Percentiles rank a stretch among this genome's conserved stretches.
Evolutionary conservation across 2,113 vertebrate genomes (phyloP).

Genomic region (Callionymus lyra): DNA sequence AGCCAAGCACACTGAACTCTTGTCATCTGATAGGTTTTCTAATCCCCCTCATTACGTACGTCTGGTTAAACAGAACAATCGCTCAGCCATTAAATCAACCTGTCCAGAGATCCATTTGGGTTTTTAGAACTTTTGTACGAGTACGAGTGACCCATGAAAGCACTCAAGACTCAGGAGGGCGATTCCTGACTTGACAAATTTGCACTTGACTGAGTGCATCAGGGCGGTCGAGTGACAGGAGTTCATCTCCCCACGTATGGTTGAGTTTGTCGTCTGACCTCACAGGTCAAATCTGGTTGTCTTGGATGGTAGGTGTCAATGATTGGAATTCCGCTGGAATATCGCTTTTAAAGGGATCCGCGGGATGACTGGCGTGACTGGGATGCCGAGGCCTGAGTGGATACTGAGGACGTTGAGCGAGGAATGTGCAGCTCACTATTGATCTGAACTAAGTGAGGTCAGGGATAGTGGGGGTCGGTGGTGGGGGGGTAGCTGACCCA

Average conservation of each 20-base stretch:
- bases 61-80: constrained; percentile 47
- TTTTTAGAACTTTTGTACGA: constrained; percentile 7
- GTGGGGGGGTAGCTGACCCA: constrained; percentile 36
- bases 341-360: constrained; percentile 38
- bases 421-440: constrained; percentile 56
- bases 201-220: constrained; percentile 22
- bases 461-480: constrained; percentile 42
- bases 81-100: constrained; percentile 51
- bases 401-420: constrained; percentile 31
- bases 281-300: constrained; percentile 52
- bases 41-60: constrained; percentile 54
- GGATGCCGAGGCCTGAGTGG: constrained; percentile 51
- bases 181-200: constrained; percentile 17
- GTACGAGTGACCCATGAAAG: constrained; percentile 4
- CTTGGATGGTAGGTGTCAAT: constrained; percentile 41
- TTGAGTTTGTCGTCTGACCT: constrained; percentile 35
- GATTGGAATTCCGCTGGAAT: constrained; percentile 55
- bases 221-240: constrained; percentile 42
- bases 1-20: constrained; percentile 33
- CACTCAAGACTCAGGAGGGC: constrained; percentile 2
- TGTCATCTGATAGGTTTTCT: constrained; percentile 54
- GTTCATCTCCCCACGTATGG: constrained; percentile 31
- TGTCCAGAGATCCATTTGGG: constrained; percentile 39
- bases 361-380: constrained; percentile 45
- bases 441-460: constrained; percentile 55